These are phyloP conservation scores for Coilia nasus DNA, from an alignment of 2,797 vertebrate genomes.

Conservation along the genomic window DNA sequence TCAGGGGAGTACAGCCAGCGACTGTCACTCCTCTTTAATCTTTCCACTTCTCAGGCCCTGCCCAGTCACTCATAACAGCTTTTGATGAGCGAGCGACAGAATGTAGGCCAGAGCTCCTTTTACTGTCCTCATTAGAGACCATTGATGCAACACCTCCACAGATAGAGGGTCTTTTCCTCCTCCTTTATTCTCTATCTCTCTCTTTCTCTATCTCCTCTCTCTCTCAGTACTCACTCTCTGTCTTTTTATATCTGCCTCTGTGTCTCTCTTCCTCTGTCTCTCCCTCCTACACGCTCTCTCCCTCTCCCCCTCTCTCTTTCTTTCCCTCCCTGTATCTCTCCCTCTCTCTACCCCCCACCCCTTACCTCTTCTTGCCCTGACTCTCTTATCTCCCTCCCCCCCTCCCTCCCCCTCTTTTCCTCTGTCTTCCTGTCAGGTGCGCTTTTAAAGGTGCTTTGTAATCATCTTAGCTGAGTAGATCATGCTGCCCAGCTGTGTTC, in stretches of 20 bases:
- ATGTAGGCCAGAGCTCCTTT: not conserved
- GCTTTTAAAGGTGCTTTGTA: not conserved
- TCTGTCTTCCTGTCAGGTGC: not conserved
- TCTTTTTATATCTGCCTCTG: not conserved
- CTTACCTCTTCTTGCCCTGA: too few species aligned
- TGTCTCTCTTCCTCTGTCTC: not conserved
- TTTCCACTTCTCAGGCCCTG: not conserved
- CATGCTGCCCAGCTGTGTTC: not conserved
- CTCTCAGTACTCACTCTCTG: not conserved
- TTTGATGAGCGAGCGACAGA: not conserved
- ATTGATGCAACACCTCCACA: not conserved
- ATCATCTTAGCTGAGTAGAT: slow-evolving; percentile 8
- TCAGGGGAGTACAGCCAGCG: too few species aligned
- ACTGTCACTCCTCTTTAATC: not conserved
- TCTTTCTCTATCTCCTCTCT: too few species aligned
- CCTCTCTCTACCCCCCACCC: too few species aligned
- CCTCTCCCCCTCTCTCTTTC: not conserved
- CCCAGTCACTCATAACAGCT: not conserved
- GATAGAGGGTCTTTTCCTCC: not conserved
- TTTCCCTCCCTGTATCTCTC: too few species aligned
- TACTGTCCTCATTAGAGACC: not conserved
- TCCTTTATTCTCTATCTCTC: not conserved
- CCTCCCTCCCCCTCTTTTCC: not conserved
- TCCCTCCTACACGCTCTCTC: not conserved
- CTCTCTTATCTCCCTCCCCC: not conserved